These are phyloP conservation scores for Leptinotarsa texana DNA, from an alignment of 1,140 invertebrate species.

Conservation along the genomic window DNA sequence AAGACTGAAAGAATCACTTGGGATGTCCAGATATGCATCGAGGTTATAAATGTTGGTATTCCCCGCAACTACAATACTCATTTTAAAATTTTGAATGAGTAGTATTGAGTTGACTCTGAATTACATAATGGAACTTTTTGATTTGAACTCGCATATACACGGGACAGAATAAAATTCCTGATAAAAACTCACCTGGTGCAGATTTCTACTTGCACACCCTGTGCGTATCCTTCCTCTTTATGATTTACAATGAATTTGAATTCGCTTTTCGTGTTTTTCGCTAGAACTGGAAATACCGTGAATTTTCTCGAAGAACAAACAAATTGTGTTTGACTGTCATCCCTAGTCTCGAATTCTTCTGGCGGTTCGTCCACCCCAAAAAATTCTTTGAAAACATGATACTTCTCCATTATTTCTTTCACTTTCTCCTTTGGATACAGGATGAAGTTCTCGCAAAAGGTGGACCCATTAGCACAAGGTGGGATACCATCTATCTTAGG, in stretches of 20 bases:
- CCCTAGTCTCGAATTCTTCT: conserved; percentile 38
- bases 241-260: conserved; percentile 65
- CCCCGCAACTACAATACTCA: too few relatives aligned
- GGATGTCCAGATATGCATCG: too few relatives aligned
- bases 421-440: conserved; percentile 45
- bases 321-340: conserved; percentile 41
- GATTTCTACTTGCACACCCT: conserved; percentile 61
- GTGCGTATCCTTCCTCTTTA: conserved; percentile 57
- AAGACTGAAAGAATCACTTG: too few relatives aligned
- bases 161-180: too few relatives aligned
- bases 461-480: conserved; percentile 44
- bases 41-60: too few relatives aligned
- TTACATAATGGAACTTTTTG: too few relatives aligned
- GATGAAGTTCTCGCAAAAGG: conserved; percentile 48
- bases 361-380: conserved; percentile 46
- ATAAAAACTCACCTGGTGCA: conserved; percentile 57
- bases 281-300: conserved; percentile 50
- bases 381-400: conserved; percentile 30
- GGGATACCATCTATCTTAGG: conserved; percentile 36
- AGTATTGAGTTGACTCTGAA: too few relatives aligned
- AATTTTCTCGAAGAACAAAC: conserved; percentile 42
- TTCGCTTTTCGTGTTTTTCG: conserved; percentile 53
- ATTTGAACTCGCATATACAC: too few relatives aligned
- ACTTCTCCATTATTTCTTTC: conserved; percentile 34
- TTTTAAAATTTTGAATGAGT: too few relatives aligned